Evolutionary conservation across 2,113 vertebrate species (phyloP).

Genomic region (Neodon shergylaensis): DNA sequence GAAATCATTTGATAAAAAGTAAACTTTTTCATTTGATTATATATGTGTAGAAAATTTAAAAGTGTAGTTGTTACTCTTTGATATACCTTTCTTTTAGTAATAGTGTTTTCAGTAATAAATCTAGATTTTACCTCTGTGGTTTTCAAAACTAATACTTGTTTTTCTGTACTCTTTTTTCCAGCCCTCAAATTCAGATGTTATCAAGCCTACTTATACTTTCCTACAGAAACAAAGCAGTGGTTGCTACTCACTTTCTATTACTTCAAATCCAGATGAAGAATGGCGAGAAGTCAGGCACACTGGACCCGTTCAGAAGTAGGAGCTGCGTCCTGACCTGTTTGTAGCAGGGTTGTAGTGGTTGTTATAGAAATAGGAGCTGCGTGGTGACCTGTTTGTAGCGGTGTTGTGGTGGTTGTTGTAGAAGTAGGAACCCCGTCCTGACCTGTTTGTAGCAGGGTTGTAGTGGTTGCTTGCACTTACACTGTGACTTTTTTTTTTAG

Average conservation of each 20-base stretch:
- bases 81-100: not conserved
- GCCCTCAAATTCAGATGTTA: conserved; percentile 78
- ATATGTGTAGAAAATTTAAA: conserved; percentile 45
- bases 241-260: conserved; percentile 89
- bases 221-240: conserved; percentile 87
- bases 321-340: conserved; percentile 27
- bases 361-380: conserved; percentile 85
- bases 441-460: conserved; percentile 1
- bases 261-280: conserved; percentile 84
- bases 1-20: conserved; percentile 34
- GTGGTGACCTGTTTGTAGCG: not conserved
- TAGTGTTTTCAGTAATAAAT: not conserved
- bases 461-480: too few relatives aligned
- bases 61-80: not conserved
- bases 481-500: too few relatives aligned
- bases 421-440: conserved; percentile 86
- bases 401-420: conserved; percentile 2
- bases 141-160: conserved; percentile 45
- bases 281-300: conserved; percentile 89
- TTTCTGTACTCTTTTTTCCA: conserved; percentile 68
- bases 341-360: not conserved
- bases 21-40: conserved; percentile 12
- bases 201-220: conserved; percentile 87
- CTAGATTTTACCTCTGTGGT: conserved; percentile 56
- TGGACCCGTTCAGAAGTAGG: conserved; percentile 90